Percentiles rank a stretch among this genome's conserved stretches.
These are phyloP conservation scores for Nomada lathburiana DNA, from an alignment of 2,888 invertebrate genomes.

Conservation along the genomic window DNA sequence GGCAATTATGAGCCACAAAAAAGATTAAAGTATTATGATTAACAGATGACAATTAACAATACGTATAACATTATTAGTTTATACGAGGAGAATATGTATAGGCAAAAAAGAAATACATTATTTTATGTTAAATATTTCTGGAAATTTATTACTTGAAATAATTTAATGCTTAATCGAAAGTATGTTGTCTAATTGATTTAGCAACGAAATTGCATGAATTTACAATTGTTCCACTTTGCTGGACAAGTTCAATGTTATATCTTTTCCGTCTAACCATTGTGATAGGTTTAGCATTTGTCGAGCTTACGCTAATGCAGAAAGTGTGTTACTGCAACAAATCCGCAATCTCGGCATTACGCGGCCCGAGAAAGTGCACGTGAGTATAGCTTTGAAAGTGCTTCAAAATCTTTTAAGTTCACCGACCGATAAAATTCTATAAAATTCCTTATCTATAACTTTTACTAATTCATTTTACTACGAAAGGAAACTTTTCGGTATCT, in stretches of 20 bases:
- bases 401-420: conserved; percentile 60
- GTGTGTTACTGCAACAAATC: conserved; percentile 75
- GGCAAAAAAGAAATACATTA: too few species aligned
- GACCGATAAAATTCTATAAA: conserved; percentile 60
- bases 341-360: conserved; percentile 67
- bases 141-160: too few species aligned
- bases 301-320: conserved; percentile 75
- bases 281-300: conserved; percentile 42
- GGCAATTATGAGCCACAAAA: too few species aligned
- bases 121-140: too few species aligned
- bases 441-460: conserved; percentile 25
- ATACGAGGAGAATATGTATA: too few species aligned
- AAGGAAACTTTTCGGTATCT: conserved; percentile 41
- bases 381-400: conserved; percentile 60
- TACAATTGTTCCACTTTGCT: too few species aligned
- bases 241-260: background rate
- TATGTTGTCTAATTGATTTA: too few species aligned
- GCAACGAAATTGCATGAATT: too few species aligned
- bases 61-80: too few species aligned
- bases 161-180: too few species aligned
- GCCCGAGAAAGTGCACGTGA: conserved; percentile 55
- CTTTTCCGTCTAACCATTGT: conserved; percentile 31
- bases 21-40: too few species aligned
- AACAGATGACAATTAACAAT: too few species aligned
- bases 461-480: background rate